Conservation (phyloP, 2,113 vertebrate genomes). For the Paracanthobrama guichenoti region DNA sequence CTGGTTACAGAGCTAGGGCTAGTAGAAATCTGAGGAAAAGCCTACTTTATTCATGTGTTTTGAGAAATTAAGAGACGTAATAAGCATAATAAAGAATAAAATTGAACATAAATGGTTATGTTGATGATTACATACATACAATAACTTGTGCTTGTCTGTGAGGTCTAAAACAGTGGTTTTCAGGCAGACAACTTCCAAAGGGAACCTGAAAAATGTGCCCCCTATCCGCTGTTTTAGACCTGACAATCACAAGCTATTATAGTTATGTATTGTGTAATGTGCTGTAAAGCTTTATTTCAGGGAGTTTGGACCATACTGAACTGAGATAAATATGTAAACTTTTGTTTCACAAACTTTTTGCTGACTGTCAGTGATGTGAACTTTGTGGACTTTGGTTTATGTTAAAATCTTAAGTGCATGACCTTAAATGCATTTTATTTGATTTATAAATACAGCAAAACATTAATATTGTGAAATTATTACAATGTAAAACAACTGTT, state of each 20-base stretch:
- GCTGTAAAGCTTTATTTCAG: not conserved
- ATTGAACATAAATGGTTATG: not conserved
- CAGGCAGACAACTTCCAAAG: not conserved
- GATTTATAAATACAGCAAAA: no score
- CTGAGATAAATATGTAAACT: not conserved
- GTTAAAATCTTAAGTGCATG: not conserved
- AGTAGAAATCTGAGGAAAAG: no score
- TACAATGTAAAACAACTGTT: not conserved
- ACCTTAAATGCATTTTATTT: not conserved
- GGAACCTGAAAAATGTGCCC: not conserved
- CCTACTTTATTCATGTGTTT: not conserved
- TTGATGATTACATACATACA: not conserved
- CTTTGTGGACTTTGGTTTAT: not conserved
- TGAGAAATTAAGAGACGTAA: not conserved
- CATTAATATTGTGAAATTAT: not conserved
- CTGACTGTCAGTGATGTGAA: constrained; percentile 4
- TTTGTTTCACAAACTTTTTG: not conserved
- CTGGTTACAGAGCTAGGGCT: no score
- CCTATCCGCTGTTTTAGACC: not conserved
- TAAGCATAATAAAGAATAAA: not conserved
- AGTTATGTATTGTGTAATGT: not conserved
- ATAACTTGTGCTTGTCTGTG: not conserved
- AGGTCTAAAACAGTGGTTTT: not conserved
- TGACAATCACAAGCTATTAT: not conserved
- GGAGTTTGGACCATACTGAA: not conserved